Conservation (phyloP, 2,797 vertebrate genomes). For the Macropodus opercularis region DNA sequence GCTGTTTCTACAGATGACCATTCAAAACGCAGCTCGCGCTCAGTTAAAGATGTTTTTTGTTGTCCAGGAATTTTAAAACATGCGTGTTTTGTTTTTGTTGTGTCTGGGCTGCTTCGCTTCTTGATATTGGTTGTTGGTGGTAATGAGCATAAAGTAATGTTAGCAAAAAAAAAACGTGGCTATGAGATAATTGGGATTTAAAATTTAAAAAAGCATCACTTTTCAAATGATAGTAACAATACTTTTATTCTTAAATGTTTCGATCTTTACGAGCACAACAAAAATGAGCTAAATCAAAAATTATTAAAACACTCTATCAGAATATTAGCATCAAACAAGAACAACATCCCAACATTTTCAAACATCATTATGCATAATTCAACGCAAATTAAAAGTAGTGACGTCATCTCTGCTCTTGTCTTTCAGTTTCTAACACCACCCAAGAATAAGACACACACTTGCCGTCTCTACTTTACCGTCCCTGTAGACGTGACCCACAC, state of each 20-base stretch:
- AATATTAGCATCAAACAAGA: background rate
- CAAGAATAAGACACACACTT: background rate
- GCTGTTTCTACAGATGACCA: background rate
- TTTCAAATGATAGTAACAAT: background rate
- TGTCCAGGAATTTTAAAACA: too few species aligned
- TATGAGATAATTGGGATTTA: background rate
- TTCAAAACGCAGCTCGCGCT: background rate
- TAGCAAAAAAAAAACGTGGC: background rate
- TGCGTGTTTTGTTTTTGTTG: background rate
- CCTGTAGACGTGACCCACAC: constrained; percentile 45
- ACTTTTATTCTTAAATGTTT: too few species aligned
- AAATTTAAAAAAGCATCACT: background rate
- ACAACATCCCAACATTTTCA: background rate
- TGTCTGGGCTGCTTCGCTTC: background rate
- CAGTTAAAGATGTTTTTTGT: too few species aligned
- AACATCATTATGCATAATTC: background rate
- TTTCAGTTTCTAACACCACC: background rate
- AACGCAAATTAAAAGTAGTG: background rate
- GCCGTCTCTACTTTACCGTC: constrained; percentile 18
- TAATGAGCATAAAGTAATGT: too few species aligned
- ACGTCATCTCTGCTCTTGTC: background rate
- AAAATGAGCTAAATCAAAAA: too few species aligned
- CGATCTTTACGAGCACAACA: too few species aligned
- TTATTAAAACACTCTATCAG: too few species aligned
- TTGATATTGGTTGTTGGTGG: background rate